phyloP scores from a whole-genome alignment of 2,113 vertebrate species.

The Prionailurus bengalensis region DNA sequence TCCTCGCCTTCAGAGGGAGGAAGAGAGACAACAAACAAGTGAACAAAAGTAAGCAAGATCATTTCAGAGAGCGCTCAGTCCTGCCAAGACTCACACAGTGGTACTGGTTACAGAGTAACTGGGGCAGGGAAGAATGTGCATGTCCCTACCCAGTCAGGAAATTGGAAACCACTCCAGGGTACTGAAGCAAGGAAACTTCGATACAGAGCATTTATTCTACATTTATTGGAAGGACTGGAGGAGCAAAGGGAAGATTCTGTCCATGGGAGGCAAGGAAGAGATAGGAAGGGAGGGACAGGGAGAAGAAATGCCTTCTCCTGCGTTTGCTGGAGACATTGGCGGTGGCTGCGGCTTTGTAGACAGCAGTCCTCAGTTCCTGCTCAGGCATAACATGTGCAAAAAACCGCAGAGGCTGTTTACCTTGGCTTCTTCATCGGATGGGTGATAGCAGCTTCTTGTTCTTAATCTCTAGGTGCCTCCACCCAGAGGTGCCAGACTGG shows the following conservation, averaged over 20 bases:
- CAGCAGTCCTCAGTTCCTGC: background rate
- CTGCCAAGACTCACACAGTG: background rate
- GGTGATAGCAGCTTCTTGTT: background rate
- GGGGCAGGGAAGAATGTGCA: fast-evolving
- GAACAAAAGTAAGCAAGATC: background rate
- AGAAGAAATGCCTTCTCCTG: background rate
- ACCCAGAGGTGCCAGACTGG: background rate
- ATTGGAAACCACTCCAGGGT: background rate
- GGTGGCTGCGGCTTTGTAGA: background rate
- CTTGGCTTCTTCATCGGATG: background rate
- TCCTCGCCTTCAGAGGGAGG: background rate
- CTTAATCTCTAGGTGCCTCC: background rate
- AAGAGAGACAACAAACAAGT: background rate
- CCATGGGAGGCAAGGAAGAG: background rate
- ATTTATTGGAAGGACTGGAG: background rate
- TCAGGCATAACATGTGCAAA: background rate
- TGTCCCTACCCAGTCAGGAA: background rate
- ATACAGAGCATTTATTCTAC: background rate
- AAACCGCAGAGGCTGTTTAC: background rate
- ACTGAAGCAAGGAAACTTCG: background rate
- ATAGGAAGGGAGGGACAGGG: background rate
- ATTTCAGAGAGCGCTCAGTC: background rate
- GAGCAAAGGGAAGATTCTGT: background rate
- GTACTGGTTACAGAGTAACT: background rate
- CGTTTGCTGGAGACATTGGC: fast-evolving